These are phyloP conservation scores for Gonocerus acuteangulatus DNA, from an alignment of 2,888 invertebrate genomes.

Conservation along the genomic window DNA sequence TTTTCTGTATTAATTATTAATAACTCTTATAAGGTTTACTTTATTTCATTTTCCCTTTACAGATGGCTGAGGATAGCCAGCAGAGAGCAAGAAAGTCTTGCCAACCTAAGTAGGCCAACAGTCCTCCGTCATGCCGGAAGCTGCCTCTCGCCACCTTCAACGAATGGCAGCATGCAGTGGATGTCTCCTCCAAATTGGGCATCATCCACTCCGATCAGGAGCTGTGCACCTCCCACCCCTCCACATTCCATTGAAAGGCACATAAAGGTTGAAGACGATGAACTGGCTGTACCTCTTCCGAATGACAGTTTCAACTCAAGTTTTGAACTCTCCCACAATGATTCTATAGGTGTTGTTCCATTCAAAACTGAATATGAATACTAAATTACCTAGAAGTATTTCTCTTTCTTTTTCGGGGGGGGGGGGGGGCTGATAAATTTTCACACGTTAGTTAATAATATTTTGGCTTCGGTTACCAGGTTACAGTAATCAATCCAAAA, in stretches of 20 bases:
- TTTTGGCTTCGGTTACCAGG: no score
- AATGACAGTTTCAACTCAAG: constrained; percentile 14
- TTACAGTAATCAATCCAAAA: no score
- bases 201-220: background rate
- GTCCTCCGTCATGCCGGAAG: constrained; percentile 30
- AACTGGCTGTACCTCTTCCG: constrained; percentile 31
- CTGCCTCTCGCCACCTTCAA: constrained; percentile 19
- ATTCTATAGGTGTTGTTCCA: background rate
- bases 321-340: constrained; percentile 5
- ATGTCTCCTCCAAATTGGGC: background rate
- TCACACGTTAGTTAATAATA: no score
- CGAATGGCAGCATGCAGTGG: constrained; percentile 1
- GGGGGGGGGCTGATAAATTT: no score
- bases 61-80: constrained; percentile 35
- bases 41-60: no score
- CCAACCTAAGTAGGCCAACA: constrained; percentile 33
- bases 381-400: background rate
- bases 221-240: constrained; percentile 26
- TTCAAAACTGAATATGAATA: constrained; percentile 11
- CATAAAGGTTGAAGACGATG: constrained; percentile 23
- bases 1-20: no score
- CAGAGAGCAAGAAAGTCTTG: constrained; percentile 28
- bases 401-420: no score
- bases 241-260: constrained; percentile 29
- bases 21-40: no score